Conservation (phyloP, 1,140 invertebrate genomes). For the Capitella teleta region DNA sequence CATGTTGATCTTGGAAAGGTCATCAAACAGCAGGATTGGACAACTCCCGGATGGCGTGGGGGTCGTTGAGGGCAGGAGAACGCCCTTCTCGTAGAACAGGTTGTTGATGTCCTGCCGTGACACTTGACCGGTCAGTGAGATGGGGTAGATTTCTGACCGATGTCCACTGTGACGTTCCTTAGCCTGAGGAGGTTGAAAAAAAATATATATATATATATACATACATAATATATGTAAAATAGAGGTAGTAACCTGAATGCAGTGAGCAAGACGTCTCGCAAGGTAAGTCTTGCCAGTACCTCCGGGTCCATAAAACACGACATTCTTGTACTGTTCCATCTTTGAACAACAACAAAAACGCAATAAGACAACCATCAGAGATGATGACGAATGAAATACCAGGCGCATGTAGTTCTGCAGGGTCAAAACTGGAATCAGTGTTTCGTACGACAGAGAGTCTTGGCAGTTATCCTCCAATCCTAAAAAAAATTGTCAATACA, state of each 20-base stretch:
- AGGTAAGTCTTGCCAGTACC: conserved; percentile 13
- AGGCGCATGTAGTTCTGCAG: conserved; percentile 34
- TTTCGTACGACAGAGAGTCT: conserved; percentile 32
- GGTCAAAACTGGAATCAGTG: conserved; percentile 26
- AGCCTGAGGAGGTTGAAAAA: no score
- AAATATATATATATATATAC: no score
- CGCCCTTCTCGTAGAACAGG: no score
- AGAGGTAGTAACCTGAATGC: conserved; percentile 29
- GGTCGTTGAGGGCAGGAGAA: background rate
- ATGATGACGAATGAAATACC: conserved; percentile 18
- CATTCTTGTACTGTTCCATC: conserved; percentile 22
- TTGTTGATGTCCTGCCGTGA: no score
- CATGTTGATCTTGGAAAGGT: conserved; percentile 28
- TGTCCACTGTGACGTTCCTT: no score
- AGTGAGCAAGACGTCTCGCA: conserved; percentile 9
- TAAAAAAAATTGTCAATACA: conserved; percentile 9
- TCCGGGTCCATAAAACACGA: conserved; percentile 10
- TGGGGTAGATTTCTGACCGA: no score
- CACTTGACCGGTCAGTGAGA: no score
- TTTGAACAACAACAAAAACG: conserved; percentile 9
- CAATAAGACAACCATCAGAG: background rate
- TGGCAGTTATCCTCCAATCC: conserved; percentile 18
- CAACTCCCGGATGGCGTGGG: conserved; percentile 1
- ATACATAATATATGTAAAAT: no score
- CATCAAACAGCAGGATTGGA: conserved; percentile 28